Base-by-base conservation (phyloP, 2,113 vertebrate genomes). In the Sapayoa aenigma region DNA sequence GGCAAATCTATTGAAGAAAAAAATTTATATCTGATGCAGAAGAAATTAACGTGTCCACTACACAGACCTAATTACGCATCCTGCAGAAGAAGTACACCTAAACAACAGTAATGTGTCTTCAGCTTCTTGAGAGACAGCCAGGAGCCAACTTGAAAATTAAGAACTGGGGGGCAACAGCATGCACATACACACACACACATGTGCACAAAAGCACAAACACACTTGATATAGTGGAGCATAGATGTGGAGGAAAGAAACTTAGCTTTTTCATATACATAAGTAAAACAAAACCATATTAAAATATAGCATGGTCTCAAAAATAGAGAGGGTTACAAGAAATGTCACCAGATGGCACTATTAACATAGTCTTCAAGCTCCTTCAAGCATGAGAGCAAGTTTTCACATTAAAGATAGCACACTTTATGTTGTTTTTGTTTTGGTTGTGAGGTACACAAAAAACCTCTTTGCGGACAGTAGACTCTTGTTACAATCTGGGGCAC, bases 271-370 rank as follows among this genome's bases (percentile, higher is more conserved):
- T 23, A 74, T 8, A 39, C 3, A 28, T 1, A 20, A 23, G 20
- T 12, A 12, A 66, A 77, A 77, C 55, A 63, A 55, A 63, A n/a
- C 46, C 14, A 11, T 22, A 19, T 47, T 47, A 22, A 33, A 56
- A 56, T 18, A 53, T 21, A 39, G 13, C 3, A 20, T 7, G 3
- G 21, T 77, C 46, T 47, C 46, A 47, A 24, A 94, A 90, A 50
- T 21, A 67, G 41, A 76, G 2, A 83, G 41, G 60, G 35, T 91
- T 92, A 89, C 33, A 59, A 14, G 55, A 78, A 75, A 82, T 87
- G 92, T 91, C 95, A 96, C 91, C 93, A 97, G 91, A 89, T 92
- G 95, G 95, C 93, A 94, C 94, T 94, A 79, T 94, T 87, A 94
- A 95, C 95, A 82, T 91, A 76, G 69, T 41, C 84, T 94, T 87